Evolutionary conservation across 2,888 invertebrate species (phyloP), one percentile per base, ranked within the genome.

Genomic region (Lasioglossum villosulum): DNA sequence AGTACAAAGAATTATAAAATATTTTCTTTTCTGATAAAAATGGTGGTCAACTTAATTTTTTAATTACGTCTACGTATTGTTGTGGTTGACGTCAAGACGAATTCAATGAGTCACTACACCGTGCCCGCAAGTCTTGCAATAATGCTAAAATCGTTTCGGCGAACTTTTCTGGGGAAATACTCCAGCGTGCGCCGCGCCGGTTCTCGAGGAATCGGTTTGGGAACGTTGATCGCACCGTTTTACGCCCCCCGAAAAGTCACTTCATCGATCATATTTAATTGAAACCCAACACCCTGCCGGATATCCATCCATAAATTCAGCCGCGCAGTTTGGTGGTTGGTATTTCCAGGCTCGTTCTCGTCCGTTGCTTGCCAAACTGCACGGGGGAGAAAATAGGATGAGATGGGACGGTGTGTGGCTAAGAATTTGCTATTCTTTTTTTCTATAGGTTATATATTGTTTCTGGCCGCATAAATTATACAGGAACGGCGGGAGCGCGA

Each of bases 211-310:
- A 90, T 78, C 77, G 79, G 79, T 78, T 45, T 68, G 6, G 80
- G 75, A 74, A 73, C 52, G 48, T 34, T 74, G 63, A 66, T 19
- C 56, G 86, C 80, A 75, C 75, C 78, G 75, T 72, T 76, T 73
- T 39, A 72, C 68, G 63, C 56, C 59, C n/a, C 14, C 59, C 63
- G 30, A 80, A 79, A 82, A 88, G 83, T 83, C 90, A 87, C 90
- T 90, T 92, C 93, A 92, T 93, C 92, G 91, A 93, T 93, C 93
- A 93, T 92, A 92, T 93, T 93, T 93, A 93, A 93, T 93, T 93
- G 92, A 93, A 93, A 93, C 92, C 92, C 91, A 91, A 93, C 92
- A 93, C 93, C 90, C 86, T 87, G 83, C 88, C 86, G 81, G 87
- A 86, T 90, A 85, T 84, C 87, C 90, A 89, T 87, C 90, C 88